Evolutionary conservation across 2,888 invertebrate genomes (phyloP).

Genomic region (Mimas tiliae): DNA sequence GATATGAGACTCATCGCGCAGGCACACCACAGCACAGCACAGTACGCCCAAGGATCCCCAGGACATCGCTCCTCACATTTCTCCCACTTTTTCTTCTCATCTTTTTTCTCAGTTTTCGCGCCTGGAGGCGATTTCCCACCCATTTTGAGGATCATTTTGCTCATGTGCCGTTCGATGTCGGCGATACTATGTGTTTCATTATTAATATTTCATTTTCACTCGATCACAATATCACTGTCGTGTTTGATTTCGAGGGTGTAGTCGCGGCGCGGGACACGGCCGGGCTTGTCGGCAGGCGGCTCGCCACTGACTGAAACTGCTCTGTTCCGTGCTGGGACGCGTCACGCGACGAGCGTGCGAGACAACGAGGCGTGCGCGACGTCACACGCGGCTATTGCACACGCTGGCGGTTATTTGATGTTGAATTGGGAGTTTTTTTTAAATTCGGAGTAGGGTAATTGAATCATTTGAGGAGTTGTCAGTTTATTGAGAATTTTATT

Average conservation of each 20-base stretch:
- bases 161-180: slow-evolving; percentile 8
- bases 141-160: slow-evolving; percentile 75
- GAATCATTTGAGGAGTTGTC: too few relatives aligned
- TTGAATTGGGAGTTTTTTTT: not conserved
- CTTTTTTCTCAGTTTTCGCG: slow-evolving; percentile 54
- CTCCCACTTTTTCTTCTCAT: slow-evolving; percentile 65
- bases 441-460: too few relatives aligned
- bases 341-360: slow-evolving; percentile 42
- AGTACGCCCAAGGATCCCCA: slow-evolving; percentile 74
- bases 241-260: slow-evolving; percentile 65
- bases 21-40: slow-evolving; percentile 86
- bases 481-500: too few relatives aligned
- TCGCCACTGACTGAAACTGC: slow-evolving; percentile 63
- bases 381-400: slow-evolving; percentile 27
- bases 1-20: slow-evolving; percentile 87
- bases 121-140: slow-evolving; percentile 68
- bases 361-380: slow-evolving; percentile 56
- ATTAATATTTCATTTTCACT: slow-evolving; percentile 33
- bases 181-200: slow-evolving; percentile 24
- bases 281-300: slow-evolving; percentile 60
- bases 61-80: slow-evolving; percentile 70
- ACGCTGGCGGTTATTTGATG: not conserved
- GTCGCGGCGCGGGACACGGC: slow-evolving; percentile 50
- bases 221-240: slow-evolving; percentile 43
- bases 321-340: slow-evolving; percentile 14